Conservation (phyloP, 1,140 invertebrate species). For the Drosophila nigromelanica region DNA sequence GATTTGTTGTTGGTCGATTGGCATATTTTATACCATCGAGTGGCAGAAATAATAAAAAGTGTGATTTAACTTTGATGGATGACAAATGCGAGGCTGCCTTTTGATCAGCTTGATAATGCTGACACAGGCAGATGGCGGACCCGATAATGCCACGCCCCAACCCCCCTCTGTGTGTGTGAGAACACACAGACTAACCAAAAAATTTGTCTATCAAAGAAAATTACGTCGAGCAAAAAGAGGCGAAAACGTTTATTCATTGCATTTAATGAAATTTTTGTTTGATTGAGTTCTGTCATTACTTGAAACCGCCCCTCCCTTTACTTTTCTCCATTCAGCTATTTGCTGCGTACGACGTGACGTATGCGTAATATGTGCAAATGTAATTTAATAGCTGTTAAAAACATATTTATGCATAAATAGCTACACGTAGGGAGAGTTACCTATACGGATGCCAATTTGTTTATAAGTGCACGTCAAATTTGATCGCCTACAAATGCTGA, state of each 20-base stretch:
- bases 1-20: slow-evolving; percentile 62
- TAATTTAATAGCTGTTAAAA: slow-evolving; percentile 59
- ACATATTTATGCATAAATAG: slow-evolving; percentile 63
- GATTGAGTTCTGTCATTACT: slow-evolving; percentile 39
- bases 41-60: slow-evolving; percentile 56
- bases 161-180: too few species aligned
- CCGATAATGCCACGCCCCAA: background rate
- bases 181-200: slow-evolving; percentile 2
- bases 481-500: slow-evolving; percentile 67
- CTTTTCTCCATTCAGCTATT: background rate
- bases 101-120: slow-evolving; percentile 55
- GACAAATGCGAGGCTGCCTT: slow-evolving; percentile 64
- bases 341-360: slow-evolving; percentile 25
- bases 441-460: slow-evolving; percentile 58
- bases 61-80: slow-evolving; percentile 78
- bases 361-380: slow-evolving; percentile 62
- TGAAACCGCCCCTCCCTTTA: background rate
- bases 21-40: slow-evolving; percentile 58
- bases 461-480: slow-evolving; percentile 74
- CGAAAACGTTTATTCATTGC: slow-evolving; percentile 62
- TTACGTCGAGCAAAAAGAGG: slow-evolving; percentile 17
- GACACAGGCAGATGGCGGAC: slow-evolving; percentile 36
- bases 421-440: slow-evolving; percentile 50
- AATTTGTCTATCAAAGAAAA: slow-evolving; percentile 54
- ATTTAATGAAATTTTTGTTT: slow-evolving; percentile 55